Evolutionary conservation across 1,140 invertebrate genomes (phyloP), one percentile per base, ranked within the genome.

Genomic region (Drosophila biarmipes): DNA sequence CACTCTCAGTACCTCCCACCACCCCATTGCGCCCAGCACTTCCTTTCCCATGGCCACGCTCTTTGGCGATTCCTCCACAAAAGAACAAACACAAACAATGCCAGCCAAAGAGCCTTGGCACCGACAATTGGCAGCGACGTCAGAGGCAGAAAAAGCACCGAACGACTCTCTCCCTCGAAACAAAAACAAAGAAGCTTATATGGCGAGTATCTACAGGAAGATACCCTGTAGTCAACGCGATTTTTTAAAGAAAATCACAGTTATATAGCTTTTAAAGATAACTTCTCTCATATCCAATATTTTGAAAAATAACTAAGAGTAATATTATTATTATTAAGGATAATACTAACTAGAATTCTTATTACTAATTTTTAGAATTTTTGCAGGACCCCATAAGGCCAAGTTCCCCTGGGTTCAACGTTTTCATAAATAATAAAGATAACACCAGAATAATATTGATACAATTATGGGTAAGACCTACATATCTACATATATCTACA

Each of bases 91-190:
- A 86, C 81, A 86, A 86, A 86, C 73, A 85, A 84, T 73, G 58
- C 76, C 57, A 64, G 59, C 61, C 69, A 86, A 89, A 89, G 73
- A 89, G 84, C 84, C 84, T 89, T 89, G 84, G 84, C 84, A 89
- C 85, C 80, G 73, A 85, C 79, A 80, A 59, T 46, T 61, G 78
- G 68, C 75, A 82, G 69, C 74, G 48, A 75, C 78, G 71, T 61
- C 48, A 58, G 42, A 67, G 57, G 17, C 53, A 49, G 48, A 72
- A 73, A 53, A 48, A 35, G 59, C 67, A 38, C 45, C 76, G 63
- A 58, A 53, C 42, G 46, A 49, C 59, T 62, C 46, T 79, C 62
- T 58, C 71, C 49, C 52, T 72, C 40, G 49, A 62, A 24, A 49
- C 43, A 15, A 24, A 35, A 17, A 42, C 55, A 38, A 14, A 40